Conservation (phyloP, 2,113 vertebrate species). For the Upupa epops region DNA sequence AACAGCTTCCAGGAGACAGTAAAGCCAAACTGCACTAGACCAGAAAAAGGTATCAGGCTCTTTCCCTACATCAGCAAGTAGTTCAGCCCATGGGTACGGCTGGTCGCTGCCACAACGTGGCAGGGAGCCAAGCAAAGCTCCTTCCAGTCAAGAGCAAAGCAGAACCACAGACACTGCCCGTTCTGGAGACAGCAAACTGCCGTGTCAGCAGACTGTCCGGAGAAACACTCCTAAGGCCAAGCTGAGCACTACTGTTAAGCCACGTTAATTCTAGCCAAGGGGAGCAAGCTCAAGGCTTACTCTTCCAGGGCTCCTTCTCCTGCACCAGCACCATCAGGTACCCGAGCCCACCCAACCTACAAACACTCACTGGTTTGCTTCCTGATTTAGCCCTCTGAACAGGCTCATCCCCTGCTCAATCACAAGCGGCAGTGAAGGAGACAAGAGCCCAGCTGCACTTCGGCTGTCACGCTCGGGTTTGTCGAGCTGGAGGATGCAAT, state of each 20-base stretch:
- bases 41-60: not conserved
- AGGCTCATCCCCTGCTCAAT: not conserved
- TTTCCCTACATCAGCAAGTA: not conserved
- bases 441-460: not conserved
- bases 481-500: not conserved
- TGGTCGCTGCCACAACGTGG: too few species aligned
- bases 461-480: not conserved
- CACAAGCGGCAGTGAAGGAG: not conserved
- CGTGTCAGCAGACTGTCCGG: not conserved
- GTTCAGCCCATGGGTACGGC: not conserved
- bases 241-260: not conserved
- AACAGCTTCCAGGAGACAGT: not conserved
- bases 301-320: not conserved
- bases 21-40: not conserved
- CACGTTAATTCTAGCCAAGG: not conserved
- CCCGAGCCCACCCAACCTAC: not conserved
- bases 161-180: not conserved
- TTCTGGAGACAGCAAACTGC: not conserved
- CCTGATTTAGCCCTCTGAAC: not conserved
- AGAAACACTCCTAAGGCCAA: not conserved
- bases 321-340: not conserved
- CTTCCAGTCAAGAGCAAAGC: not conserved
- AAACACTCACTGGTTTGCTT: not conserved
- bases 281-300: not conserved
- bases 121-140: too few species aligned